Evolutionary conservation across 2,888 invertebrate genomes (phyloP).

Genomic region (Helleia helle): DNA sequence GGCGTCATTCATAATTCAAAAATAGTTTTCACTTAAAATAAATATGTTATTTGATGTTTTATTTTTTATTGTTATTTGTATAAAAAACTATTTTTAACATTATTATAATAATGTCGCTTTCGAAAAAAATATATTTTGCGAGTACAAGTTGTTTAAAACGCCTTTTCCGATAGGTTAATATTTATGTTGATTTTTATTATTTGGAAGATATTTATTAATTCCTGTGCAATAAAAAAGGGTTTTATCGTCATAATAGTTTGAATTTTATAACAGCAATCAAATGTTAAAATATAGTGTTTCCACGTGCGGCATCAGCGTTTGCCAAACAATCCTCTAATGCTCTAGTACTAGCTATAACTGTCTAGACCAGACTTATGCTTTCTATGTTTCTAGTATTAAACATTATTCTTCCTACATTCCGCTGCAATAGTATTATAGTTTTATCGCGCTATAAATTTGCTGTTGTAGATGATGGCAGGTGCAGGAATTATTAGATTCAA

Average conservation of each 20-base stretch:
- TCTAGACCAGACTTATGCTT: not conserved
- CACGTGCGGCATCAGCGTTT: constrained; percentile 35
- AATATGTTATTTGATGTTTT: too few species aligned
- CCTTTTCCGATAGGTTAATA: too few species aligned
- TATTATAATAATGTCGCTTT: too few species aligned
- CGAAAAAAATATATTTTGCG: too few species aligned
- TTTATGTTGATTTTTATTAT: too few species aligned
- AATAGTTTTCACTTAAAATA: too few species aligned
- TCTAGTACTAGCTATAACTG: constrained; percentile 2
- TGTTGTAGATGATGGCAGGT: not conserved
- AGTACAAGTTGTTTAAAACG: too few species aligned
- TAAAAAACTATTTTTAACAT: too few species aligned
- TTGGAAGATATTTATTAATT: not conserved
- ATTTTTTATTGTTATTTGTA: too few species aligned
- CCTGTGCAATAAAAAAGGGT: not conserved
- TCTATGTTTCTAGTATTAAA: too few species aligned
- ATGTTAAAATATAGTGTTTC: constrained; percentile 27
- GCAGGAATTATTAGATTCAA: too few species aligned
- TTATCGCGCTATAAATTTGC: not conserved
- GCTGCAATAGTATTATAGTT: not conserved
- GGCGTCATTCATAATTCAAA: too few species aligned
- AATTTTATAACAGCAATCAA: constrained; percentile 18
- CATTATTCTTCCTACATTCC: not conserved
- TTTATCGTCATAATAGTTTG: not conserved
- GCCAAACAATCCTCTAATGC: constrained; percentile 47